A percentile compares a stretch with the other conserved stretches of the same genome.
Conservation (phyloP, 2,797 vertebrate species). For the Mustela erminea region DNA sequence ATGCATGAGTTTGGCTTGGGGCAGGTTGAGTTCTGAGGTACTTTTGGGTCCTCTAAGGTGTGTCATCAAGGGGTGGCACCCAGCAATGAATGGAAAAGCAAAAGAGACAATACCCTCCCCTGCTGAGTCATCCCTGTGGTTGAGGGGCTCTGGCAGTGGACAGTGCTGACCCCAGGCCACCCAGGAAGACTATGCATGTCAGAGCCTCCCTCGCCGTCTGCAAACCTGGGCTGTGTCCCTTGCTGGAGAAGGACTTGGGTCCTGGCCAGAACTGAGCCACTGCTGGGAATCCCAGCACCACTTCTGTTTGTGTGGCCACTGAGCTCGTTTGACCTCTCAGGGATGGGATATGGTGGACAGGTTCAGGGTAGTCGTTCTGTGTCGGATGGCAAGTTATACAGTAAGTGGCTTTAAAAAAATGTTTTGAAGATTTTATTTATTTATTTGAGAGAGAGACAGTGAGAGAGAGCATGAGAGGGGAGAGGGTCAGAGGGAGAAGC, state of each 20-base stretch:
- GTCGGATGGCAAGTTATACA: background rate
- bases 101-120: background rate
- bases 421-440: background rate
- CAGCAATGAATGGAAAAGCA: background rate
- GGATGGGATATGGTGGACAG: background rate
- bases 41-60: background rate
- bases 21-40: slow-evolving; percentile 2
- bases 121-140: background rate
- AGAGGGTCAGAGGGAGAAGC: no score
- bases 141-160: background rate
- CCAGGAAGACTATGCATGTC: background rate
- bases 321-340: background rate
- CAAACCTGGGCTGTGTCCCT: background rate
- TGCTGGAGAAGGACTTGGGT: background rate
- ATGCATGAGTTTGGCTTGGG: background rate
- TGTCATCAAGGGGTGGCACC: background rate
- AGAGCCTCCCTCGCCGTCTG: background rate
- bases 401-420: background rate
- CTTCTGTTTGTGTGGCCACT: background rate
- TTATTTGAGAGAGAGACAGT: no score
- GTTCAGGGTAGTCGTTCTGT: background rate
- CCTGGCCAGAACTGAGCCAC: background rate
- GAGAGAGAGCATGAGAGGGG: no score
- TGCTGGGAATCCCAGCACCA: background rate
- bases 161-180: background rate